phyloP scores from a whole-genome alignment of 2,113 vertebrate species.

The Lycaon pictus region DNA sequence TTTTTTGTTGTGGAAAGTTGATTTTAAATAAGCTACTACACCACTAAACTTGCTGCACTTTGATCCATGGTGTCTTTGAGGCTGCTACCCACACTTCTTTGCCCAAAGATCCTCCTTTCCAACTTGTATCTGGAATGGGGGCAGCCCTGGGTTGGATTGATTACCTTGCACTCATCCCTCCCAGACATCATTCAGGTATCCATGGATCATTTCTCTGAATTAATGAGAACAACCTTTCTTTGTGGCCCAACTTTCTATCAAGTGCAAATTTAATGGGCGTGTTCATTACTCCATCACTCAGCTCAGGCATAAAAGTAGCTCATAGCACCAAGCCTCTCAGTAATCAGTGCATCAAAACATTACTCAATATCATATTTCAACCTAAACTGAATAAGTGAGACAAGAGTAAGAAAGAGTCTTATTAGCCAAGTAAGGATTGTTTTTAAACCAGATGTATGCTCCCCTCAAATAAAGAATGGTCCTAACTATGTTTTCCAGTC shows the following conservation, averaged over 20 bases:
- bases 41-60: background rate
- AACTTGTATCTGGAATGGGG: background rate
- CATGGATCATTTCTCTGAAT: background rate
- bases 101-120: background rate
- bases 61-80: background rate
- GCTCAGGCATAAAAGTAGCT: background rate
- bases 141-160: no score
- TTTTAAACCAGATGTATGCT: background rate
- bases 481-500: background rate
- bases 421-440: background rate
- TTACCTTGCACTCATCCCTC: background rate
- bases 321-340: background rate
- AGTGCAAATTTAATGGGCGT: background rate
- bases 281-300: background rate
- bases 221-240: background rate
- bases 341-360: background rate
- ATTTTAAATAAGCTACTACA: background rate
- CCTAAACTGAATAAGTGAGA: background rate
- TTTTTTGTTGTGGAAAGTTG: background rate
- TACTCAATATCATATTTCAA: background rate
- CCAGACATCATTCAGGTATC: background rate
- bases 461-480: background rate
- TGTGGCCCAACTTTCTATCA: conserved; percentile 14
- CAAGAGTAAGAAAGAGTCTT: background rate
- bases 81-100: background rate